Conservation (phyloP, 1,140 invertebrate species). For the Pseudomyrmex concolor region DNA sequence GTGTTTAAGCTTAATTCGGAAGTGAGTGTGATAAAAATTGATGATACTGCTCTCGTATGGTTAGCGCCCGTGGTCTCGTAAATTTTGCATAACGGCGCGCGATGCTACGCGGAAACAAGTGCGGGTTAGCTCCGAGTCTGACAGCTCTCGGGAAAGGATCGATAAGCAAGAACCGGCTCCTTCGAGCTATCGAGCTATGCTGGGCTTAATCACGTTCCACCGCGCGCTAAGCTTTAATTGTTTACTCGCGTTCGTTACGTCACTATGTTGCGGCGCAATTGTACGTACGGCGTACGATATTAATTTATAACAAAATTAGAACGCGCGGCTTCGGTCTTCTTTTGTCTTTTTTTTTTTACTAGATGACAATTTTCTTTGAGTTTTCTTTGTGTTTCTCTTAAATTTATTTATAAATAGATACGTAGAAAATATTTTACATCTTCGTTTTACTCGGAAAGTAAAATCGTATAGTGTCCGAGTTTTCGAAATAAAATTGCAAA, state of each 20-base stretch:
- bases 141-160: conserved; percentile 2
- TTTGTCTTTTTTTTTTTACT: background rate
- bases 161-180: conserved; percentile 18
- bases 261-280: background rate
- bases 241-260: background rate
- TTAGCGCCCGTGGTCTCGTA: conserved; percentile 40
- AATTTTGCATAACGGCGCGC: conserved; percentile 47
- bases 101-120: conserved; percentile 43
- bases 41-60: conserved; percentile 34
- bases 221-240: conserved; percentile 33
- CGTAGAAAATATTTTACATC: conserved; percentile 4
- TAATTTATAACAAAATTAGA: conserved; percentile 31
- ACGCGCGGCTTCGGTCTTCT: background rate
- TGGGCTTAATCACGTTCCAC: conserved; percentile 33
- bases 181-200: conserved; percentile 32
- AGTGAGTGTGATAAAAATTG: conserved; percentile 58
- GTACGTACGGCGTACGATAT: conserved; percentile 10
- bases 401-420: conserved; percentile 1
- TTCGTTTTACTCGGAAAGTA: background rate
- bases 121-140: conserved; percentile 6
- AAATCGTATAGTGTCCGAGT: background rate
- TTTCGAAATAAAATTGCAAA: background rate
- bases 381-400: background rate
- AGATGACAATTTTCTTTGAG: conserved; percentile 9
- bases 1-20: conserved; percentile 56